A percentile compares a stretch with the other conserved stretches of the same genome.
Conservation (phyloP, 2,888 invertebrate species). For the Disparrhopalites patrizii region DNA sequence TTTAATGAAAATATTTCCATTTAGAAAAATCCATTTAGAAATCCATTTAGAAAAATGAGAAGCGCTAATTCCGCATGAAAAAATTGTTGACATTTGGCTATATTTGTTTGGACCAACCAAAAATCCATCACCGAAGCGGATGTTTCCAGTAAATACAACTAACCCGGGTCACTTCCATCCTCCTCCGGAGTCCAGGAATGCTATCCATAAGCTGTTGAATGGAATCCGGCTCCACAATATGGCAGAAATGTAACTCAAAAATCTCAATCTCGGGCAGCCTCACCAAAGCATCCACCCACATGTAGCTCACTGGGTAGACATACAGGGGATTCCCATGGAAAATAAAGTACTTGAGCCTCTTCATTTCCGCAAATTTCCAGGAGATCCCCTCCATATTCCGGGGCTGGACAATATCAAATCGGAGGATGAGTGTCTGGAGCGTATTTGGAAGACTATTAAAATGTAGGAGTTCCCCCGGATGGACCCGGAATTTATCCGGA, state of each 20-base stretch:
- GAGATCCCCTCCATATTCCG: background rate
- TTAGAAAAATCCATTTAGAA: no score
- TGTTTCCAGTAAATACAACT: slow-evolving; percentile 18
- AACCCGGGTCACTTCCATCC: background rate
- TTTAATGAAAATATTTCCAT: no score
- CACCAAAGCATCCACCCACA: slow-evolving; percentile 3
- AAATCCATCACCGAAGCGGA: no score
- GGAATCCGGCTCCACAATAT: background rate
- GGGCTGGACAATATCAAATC: background rate
- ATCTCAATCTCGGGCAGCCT: background rate
- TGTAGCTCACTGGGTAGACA: background rate
- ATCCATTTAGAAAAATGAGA: no score
- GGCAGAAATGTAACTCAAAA: slow-evolving; percentile 14
- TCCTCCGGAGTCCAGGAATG: background rate
- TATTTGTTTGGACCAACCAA: no score
- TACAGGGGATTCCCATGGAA: slow-evolving; percentile 3
- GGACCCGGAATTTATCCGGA: background rate
- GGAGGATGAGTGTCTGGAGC: background rate
- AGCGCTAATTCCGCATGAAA: no score
- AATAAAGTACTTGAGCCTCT: slow-evolving; percentile 1
- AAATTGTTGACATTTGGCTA: no score
- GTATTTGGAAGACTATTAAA: background rate
- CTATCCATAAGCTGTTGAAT: background rate
- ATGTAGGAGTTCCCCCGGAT: background rate
- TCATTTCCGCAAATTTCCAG: background rate